Conservation (phyloP, 2,797 vertebrate genomes). For the Siniperca undulata region DNA sequence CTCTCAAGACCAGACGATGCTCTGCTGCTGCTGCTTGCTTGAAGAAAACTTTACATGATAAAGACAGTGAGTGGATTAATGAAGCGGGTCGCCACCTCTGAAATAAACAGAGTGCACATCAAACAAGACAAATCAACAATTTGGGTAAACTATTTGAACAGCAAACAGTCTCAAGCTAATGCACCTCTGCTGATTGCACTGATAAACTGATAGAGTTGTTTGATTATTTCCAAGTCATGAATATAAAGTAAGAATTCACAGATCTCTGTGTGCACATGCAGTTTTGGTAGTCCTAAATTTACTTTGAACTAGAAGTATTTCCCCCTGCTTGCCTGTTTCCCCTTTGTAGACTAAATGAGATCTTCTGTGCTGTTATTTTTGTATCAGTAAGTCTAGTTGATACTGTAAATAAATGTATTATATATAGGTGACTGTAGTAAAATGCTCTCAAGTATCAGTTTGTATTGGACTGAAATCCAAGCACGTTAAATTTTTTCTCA, state of each 20-base stretch:
- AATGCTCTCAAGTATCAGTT: background rate
- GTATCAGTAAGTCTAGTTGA: background rate
- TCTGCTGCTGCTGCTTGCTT: conserved; percentile 49
- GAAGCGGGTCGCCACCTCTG: conserved; percentile 46
- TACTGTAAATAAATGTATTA: background rate
- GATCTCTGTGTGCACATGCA: background rate
- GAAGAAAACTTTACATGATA: conserved; percentile 72
- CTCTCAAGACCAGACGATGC: conserved; percentile 60
- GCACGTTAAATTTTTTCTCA: background rate
- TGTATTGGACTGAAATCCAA: background rate
- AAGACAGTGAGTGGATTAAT: conserved; percentile 70
- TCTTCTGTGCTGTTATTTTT: background rate
- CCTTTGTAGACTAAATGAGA: background rate
- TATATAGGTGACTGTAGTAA: background rate
- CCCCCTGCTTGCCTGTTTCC: background rate
- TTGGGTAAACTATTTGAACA: conserved; percentile 61
- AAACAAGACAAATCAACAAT: conserved; percentile 68
- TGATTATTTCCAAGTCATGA: conserved; percentile 58
- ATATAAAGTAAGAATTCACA: conserved; percentile 40
- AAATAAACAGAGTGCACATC: conserved; percentile 74
- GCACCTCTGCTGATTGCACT: conserved; percentile 52
- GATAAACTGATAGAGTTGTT: conserved; percentile 54
- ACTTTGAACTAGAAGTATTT: conserved; percentile 12
- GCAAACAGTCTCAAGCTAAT: conserved; percentile 67
- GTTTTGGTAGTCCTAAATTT: conserved; percentile 6